These are phyloP conservation scores for Nematostella vectensis DNA, from an alignment of 92 coral and sea anemone genomes.

Conservation along the genomic window DNA sequence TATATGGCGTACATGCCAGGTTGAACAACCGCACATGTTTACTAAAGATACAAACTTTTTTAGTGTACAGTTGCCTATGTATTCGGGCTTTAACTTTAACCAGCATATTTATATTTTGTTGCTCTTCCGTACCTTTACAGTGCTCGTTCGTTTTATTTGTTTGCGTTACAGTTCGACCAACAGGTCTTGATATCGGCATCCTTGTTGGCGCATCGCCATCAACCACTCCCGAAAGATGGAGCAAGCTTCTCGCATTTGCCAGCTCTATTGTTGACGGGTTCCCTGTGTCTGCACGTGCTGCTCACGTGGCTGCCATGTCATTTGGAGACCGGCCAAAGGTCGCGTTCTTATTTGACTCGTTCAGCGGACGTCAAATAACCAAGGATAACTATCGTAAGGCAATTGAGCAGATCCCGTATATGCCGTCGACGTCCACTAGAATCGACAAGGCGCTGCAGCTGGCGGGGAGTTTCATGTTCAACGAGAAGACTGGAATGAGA, in stretches of 20 bases:
- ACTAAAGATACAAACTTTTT: too few species aligned
- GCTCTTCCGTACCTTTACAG: too few species aligned
- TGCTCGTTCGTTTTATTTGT: too few species aligned
- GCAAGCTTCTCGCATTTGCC: constrained; percentile 25
- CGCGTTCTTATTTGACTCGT: constrained; percentile 37
- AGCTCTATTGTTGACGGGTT: constrained; percentile 41
- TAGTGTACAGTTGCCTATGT: too few species aligned
- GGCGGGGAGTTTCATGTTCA: constrained; percentile 41
- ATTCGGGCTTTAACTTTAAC: too few species aligned
- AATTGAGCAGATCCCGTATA: constrained; percentile 36
- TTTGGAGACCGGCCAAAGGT: constrained; percentile 25
- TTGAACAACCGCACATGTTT: too few species aligned
- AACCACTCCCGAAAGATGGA: constrained; percentile 57
- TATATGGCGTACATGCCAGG: too few species aligned
- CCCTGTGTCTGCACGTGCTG: constrained; percentile 37
- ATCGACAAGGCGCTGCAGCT: constrained; percentile 40
- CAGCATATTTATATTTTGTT: too few species aligned
- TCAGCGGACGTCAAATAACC: constrained; percentile 24
- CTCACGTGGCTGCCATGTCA: constrained; percentile 42
- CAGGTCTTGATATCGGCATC: constrained; percentile 49
- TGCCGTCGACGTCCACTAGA: constrained; percentile 27
- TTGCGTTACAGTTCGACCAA: constrained; percentile 39
- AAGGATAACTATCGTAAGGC: constrained; percentile 17
- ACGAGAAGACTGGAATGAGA: constrained; percentile 46
- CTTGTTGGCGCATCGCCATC: constrained; percentile 44